Evolutionary conservation across 2,888 invertebrate species (phyloP).

Genomic region (Coenonympha arcania): DNA sequence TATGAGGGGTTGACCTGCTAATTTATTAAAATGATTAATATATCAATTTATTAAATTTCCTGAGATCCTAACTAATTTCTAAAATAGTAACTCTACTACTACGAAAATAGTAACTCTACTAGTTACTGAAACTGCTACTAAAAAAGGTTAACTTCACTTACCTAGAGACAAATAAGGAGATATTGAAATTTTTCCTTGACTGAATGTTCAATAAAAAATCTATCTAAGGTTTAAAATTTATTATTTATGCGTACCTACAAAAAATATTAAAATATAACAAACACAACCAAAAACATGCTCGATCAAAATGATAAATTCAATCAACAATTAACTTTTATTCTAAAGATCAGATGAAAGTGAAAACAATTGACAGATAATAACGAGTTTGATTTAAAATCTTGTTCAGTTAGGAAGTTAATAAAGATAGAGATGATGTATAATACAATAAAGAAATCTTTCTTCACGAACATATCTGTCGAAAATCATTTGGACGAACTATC

Average conservation of each 20-base stretch:
- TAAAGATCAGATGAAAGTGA: conserved; percentile 6
- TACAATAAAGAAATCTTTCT: neutral
- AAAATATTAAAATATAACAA: neutral
- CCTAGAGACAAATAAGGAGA: neutral
- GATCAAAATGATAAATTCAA: neutral
- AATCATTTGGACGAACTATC: neutral
- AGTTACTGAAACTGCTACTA: neutral
- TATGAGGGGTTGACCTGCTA: too few species aligned
- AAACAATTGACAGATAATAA: conserved; percentile 7
- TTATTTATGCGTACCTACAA: too few species aligned
- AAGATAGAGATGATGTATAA: neutral
- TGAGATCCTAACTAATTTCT: too few species aligned
- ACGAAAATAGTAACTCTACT: too few species aligned
- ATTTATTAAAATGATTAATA: too few species aligned
- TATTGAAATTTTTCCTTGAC: conserved; percentile 9
- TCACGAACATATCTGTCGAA: neutral
- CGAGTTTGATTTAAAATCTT: conserved; percentile 3
- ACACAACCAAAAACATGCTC: neutral
- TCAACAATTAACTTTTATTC: neutral
- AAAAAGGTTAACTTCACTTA: neutral
- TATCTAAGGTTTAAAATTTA: too few species aligned
- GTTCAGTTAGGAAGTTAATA: neutral
- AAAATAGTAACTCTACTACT: too few species aligned
- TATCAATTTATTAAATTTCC: too few species aligned
- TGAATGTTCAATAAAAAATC: too few species aligned